Evolutionary conservation across 1,140 invertebrate species (phyloP).

Genomic region (Eriosoma lanigerum): DNA sequence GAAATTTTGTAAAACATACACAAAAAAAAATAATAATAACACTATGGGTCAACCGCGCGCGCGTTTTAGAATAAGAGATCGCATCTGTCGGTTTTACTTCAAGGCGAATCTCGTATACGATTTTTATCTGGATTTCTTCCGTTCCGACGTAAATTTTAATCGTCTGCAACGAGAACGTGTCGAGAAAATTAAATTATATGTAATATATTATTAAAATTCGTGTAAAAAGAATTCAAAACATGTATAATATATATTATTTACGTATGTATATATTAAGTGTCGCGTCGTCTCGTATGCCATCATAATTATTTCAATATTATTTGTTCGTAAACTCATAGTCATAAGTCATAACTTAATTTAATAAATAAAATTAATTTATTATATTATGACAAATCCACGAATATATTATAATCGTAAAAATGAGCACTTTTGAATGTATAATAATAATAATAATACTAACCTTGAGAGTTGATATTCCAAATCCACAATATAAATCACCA

Average conservation of each 20-base stretch:
- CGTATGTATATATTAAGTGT: no score
- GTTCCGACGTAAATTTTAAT: not conserved
- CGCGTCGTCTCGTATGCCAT: no score
- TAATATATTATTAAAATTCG: not conserved
- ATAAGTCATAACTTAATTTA: no score
- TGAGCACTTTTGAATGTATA: not conserved
- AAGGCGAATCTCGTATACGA: not conserved
- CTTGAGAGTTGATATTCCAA: no score
- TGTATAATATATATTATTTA: no score
- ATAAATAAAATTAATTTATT: no score
- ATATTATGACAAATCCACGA: no score
- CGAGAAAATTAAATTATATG: not conserved
- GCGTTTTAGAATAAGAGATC: not conserved
- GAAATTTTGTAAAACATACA: constrained; percentile 21
- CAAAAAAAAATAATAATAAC: not conserved
- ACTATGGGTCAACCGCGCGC: constrained; percentile 2
- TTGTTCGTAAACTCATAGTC: no score
- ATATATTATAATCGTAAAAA: no score
- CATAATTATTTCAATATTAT: no score
- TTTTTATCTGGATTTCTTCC: constrained; percentile 3
- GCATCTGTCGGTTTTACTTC: not conserved
- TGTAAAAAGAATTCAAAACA: not conserved
- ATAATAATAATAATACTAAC: constrained; percentile 11
- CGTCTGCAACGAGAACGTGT: constrained; percentile 11
- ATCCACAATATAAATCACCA: no score